Base-by-base conservation (phyloP, 2,888 invertebrate genomes). In the Thereva unica region DNA sequence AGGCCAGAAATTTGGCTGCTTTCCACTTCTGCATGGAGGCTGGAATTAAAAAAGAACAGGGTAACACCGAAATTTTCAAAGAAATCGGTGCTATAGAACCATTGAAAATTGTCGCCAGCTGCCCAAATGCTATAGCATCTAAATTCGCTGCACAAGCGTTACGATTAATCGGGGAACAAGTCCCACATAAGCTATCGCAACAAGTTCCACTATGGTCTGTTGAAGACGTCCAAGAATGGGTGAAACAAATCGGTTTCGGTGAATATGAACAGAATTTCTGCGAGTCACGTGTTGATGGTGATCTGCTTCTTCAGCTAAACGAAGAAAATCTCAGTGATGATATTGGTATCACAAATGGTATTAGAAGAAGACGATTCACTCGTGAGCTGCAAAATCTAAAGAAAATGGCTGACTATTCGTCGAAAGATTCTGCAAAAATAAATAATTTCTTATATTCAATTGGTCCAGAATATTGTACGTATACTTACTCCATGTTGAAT, bases 11-110 rank as follows among this genome's bases (percentile, higher is more conserved):
- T 78, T 83, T 99, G 74, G 98, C 97, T 4, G 97, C 98, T 42
- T 99, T 98, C 79, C 99, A 99, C 78, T 93, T 97, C 80, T 97
- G 97, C 77, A 97, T 99, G 96, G 99, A 99, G 82, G 97, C 98
- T 8, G 95, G 95, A 44, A 97, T 99, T 65, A 98, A 98, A 80
- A 93, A 95, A 75, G 91, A 91, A 74, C 95, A 95, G 79, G 92
- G 92, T 4, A 93, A 93, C 71, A 93, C 93, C 0, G 89, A 91
- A 79, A 91, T 96, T 75, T 97, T 97, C 78, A 85, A 89, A 69
- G 94, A 95, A 81, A 97, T 99, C 72, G 95, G 94, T 64, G 97
- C 97, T 0, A 91, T 98, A 70, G 95, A 95, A 75, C 92, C 97
- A 0, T 83, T 99, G 74, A 98, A 97, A 78, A 92, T 91, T 76